Percentiles rank a stretch among this genome's conserved stretches.
phyloP scores from a whole-genome alignment of 2,797 vertebrate genomes.

The Gambusia yucatana region DNA sequence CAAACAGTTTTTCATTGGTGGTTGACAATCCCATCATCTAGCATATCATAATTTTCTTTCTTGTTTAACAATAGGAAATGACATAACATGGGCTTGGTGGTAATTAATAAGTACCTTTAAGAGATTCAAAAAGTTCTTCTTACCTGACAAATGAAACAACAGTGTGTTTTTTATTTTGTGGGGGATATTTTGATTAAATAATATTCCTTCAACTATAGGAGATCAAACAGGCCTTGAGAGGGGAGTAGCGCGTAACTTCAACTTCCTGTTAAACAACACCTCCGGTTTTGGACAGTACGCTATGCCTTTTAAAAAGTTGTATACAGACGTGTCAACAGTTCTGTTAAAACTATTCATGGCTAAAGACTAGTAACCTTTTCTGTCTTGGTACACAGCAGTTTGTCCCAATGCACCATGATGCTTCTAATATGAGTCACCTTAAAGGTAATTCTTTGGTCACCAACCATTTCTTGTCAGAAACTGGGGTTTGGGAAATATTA shows the following conservation, averaged over 20 bases:
- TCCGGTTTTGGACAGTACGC: not conserved
- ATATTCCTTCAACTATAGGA: not conserved
- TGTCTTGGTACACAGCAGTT: not conserved
- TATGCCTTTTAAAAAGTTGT: not conserved
- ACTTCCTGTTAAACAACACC: not conserved
- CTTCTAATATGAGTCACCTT: not conserved
- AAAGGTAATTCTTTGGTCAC: not conserved
- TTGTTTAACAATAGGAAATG: not conserved
- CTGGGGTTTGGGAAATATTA: not conserved
- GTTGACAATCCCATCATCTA: not conserved
- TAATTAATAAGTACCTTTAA: not conserved
- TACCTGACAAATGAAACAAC: not conserved
- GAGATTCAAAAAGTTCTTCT: not conserved
- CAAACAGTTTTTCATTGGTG: not conserved
- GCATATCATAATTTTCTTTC: not conserved
- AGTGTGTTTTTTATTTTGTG: not conserved
- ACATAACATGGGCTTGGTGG: not conserved
- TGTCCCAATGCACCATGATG: not conserved
- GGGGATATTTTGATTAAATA: not conserved
- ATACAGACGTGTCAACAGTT: not conserved
- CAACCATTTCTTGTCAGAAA: not conserved
- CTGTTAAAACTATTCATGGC: not conserved
- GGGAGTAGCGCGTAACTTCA: not conserved
- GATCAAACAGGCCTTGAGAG: not conserved
- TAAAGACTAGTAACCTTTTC: not conserved